phyloP scores from a whole-genome alignment of 1,140 invertebrate genomes.

The Caenorhabditis remanei region DNA sequence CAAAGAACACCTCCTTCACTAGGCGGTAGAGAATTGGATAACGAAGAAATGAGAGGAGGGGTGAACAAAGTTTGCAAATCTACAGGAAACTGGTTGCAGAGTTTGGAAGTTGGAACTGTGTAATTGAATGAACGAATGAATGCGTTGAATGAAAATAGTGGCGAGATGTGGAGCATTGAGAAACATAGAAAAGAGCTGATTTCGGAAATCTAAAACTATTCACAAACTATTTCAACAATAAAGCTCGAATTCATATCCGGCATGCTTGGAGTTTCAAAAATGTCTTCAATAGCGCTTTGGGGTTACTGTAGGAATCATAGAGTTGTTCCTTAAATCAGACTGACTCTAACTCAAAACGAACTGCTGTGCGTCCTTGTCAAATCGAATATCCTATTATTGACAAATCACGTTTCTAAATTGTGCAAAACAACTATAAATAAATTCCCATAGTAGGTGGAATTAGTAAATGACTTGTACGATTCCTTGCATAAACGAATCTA shows the following conservation, averaged over 20 bases:
- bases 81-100: not conserved
- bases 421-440: not conserved
- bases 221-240: not conserved
- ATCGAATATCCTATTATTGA: not conserved
- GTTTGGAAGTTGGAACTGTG: not conserved
- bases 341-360: too few species aligned
- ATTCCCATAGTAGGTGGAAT: not conserved
- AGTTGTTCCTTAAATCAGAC: too few species aligned
- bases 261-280: too few species aligned
- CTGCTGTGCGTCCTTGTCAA: too few species aligned
- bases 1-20: constrained; percentile 26
- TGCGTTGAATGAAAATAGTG: constrained; percentile 7
- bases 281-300: too few species aligned
- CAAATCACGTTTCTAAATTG: not conserved
- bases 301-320: too few species aligned
- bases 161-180: not conserved
- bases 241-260: too few species aligned
- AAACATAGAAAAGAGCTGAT: not conserved
- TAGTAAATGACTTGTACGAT: constrained; percentile 4
- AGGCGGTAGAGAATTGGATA: not conserved
- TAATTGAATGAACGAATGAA: not conserved
- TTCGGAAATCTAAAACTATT: not conserved
- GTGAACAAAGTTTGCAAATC: not conserved
- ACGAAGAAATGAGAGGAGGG: not conserved
- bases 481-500: not conserved